These are phyloP conservation scores for Anoplophora glabripennis DNA, from an alignment of 1,140 invertebrate genomes.

Conservation along the genomic window DNA sequence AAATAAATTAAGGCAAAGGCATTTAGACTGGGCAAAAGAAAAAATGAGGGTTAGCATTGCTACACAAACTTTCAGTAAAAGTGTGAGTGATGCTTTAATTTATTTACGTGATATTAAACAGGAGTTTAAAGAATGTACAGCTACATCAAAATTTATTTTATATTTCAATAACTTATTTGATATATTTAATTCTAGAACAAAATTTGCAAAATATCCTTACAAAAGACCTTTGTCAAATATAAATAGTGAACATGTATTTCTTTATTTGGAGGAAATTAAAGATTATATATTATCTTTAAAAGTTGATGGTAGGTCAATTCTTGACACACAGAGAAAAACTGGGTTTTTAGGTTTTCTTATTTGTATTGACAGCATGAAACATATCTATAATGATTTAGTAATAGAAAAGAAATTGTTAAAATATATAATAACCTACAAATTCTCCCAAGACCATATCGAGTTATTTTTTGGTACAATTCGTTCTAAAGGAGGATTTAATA, in stretches of 20 bases:
- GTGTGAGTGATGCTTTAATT: constrained; percentile 16
- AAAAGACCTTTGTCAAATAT: constrained; percentile 18
- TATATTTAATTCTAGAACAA: constrained; percentile 35
- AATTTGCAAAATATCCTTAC: constrained; percentile 19
- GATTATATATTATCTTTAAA: constrained; percentile 24
- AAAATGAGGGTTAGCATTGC: constrained; percentile 24
- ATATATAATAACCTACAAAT: constrained; percentile 42
- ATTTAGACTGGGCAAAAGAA: constrained; percentile 15
- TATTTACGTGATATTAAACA: constrained; percentile 7
- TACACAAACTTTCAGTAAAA: constrained; percentile 21
- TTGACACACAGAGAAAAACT: constrained; percentile 21
- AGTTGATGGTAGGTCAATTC: not conserved
- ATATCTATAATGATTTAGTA: constrained; percentile 32
- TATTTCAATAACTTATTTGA: constrained; percentile 14
- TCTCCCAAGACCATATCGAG: constrained; percentile 48
- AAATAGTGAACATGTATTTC: constrained; percentile 19
- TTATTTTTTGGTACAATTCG: constrained; percentile 41
- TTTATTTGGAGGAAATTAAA: constrained; percentile 8
- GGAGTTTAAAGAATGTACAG: constrained; percentile 4
- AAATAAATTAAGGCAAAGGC: constrained; percentile 15
- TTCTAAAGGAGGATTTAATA: constrained; percentile 36
- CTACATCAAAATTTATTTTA: constrained; percentile 11
- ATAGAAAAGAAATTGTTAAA: constrained; percentile 15
- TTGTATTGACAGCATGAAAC: constrained; percentile 25
- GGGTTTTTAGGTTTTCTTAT: constrained; percentile 40